These are phyloP conservation scores for Heteromyza rotundicornis DNA, from an alignment of 2,888 invertebrate species.

Conservation along the genomic window DNA sequence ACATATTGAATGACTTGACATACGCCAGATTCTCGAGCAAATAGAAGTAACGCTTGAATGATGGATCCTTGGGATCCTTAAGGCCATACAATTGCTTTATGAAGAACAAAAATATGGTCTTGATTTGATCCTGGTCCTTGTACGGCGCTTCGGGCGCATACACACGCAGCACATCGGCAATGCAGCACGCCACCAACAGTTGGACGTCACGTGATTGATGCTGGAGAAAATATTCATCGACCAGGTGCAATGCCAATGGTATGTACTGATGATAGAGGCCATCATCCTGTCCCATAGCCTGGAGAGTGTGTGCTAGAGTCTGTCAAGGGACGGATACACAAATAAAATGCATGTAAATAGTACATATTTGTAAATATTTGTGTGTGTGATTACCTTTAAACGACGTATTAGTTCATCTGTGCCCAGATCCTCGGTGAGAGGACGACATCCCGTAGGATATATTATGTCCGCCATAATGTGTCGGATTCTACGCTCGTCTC, in stretches of 20 bases:
- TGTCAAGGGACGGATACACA: conserved; percentile 46
- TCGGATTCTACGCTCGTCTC: not conserved
- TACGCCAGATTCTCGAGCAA: conserved; percentile 95
- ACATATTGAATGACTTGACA: conserved; percentile 98
- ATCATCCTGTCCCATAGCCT: conserved; percentile 96
- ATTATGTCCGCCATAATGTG: conserved; percentile 81
- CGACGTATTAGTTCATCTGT: conserved; percentile 94
- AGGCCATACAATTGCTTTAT: conserved; percentile 92
- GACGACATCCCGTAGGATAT: conserved; percentile 94
- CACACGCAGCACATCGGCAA: conserved; percentile 94
- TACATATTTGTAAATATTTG: not conserved
- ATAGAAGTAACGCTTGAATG: conserved; percentile 97
- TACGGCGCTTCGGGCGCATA: conserved; percentile 98
- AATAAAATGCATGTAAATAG: not conserved
- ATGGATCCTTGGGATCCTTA: conserved; percentile 95
- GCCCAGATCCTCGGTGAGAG: conserved; percentile 92
- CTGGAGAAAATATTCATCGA: conserved; percentile 89
- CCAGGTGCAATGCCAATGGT: conserved; percentile 88
- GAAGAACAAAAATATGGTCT: conserved; percentile 89
- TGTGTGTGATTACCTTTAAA: conserved; percentile 80
- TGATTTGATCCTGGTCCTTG: conserved; percentile 92
- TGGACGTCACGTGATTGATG: conserved; percentile 93
- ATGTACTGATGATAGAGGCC: conserved; percentile 91
- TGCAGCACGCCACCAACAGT: conserved; percentile 93
- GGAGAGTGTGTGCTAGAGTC: conserved; percentile 91